A percentile compares a stretch with the other conserved stretches of the same genome.
Conservation (phyloP, 2,797 vertebrate species). For the Phalanger gymnotis region DNA sequence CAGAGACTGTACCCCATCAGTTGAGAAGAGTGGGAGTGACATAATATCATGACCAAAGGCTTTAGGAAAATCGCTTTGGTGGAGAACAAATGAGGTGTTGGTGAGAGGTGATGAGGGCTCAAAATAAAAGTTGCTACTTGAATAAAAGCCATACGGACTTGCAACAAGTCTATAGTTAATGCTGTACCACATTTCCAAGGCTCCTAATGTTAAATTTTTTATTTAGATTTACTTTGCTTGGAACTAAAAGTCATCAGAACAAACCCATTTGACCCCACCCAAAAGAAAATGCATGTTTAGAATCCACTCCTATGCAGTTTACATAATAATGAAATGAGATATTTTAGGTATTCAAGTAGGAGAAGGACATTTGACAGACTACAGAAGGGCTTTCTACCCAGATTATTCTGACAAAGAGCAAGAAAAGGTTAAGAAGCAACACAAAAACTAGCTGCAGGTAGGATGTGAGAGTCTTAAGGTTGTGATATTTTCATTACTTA, state of each 20-base stretch:
- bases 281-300: background rate
- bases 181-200: background rate
- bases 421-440: background rate
- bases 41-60: background rate
- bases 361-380: background rate
- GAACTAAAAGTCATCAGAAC: background rate
- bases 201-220: background rate
- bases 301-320: background rate
- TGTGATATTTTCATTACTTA: background rate
- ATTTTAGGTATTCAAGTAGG: background rate
- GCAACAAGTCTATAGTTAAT: background rate
- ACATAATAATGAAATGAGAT: background rate
- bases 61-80: background rate
- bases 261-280: background rate
- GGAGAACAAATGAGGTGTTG: background rate
- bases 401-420: background rate
- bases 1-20: too few relatives aligned
- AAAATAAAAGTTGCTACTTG: background rate
- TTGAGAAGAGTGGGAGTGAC: background rate
- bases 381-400: background rate
- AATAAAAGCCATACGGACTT: background rate
- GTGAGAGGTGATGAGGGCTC: background rate
- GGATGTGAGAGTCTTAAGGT: background rate
- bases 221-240: background rate
- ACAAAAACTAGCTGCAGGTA: background rate